phyloP scores from a whole-genome alignment of 1,140 invertebrate genomes.

The Trichomalopsis sarcophagae region DNA sequence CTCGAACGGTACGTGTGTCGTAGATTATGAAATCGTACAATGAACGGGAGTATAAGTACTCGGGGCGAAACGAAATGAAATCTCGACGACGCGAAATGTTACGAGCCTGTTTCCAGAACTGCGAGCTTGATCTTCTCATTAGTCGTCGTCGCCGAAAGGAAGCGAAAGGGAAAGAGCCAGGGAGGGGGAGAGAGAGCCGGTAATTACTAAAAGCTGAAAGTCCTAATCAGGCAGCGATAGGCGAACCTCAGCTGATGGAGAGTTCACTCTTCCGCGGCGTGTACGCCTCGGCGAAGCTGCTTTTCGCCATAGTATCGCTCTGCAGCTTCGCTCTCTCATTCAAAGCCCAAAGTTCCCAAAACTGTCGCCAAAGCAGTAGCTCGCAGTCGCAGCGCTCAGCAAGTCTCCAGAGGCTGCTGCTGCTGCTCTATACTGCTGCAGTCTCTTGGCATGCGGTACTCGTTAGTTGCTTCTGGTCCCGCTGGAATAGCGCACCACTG shows the following conservation, averaged over 20 bases:
- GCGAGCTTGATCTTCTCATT: background rate
- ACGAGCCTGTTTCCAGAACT: background rate
- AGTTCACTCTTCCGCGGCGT: slow-evolving; percentile 8
- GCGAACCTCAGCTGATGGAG: background rate
- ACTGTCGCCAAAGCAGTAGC: slow-evolving; percentile 18
- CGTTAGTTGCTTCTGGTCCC: slow-evolving; percentile 24
- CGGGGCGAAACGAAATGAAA: background rate
- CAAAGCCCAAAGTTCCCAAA: slow-evolving; percentile 21
- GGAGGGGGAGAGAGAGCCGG: background rate
- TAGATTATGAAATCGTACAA: background rate
- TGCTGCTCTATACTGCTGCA: background rate
- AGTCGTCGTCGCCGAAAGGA: background rate
- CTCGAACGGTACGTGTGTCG: background rate
- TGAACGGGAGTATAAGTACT: no score
- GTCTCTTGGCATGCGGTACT: slow-evolving; percentile 16
- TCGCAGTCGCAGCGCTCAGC: background rate
- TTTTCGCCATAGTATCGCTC: background rate
- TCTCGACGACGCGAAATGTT: background rate
- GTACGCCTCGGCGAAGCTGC: background rate
- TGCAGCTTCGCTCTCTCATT: slow-evolving; percentile 8
- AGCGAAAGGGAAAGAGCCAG: background rate
- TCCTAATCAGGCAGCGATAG: slow-evolving; percentile 19
- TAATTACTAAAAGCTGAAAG: slow-evolving; percentile 25
- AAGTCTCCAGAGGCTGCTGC: background rate
- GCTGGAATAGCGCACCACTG: background rate